These are phyloP conservation scores for human (Homo sapiens) DNA, from an alignment of 2,113 vertebrate genomes.

Conservation along the genomic window GRCh38 chr7:747001-747500, in stretches of 20 bases:
- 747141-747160: neutral
- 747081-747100: neutral
- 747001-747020: rapidly evolving
- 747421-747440: too few species aligned
- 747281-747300: neutral
- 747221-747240: neutral
- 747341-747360: rapidly evolving
- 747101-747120: neutral
- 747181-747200: neutral
- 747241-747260: neutral
- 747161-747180: too few species aligned
- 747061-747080: neutral
- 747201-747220: too few species aligned
- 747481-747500: too few species aligned
- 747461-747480: too few species aligned
- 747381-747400: too few species aligned
- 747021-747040: rapidly evolving
- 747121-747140: neutral
- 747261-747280: rapidly evolving
- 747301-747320: too few species aligned
- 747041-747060: neutral
- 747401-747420: neutral
- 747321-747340: neutral
- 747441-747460: too few species aligned
- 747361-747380: too few species aligned